These are phyloP conservation scores for Drosophila niveifrons DNA, from an alignment of 2,888 invertebrate species.

Conservation along the genomic window DNA sequence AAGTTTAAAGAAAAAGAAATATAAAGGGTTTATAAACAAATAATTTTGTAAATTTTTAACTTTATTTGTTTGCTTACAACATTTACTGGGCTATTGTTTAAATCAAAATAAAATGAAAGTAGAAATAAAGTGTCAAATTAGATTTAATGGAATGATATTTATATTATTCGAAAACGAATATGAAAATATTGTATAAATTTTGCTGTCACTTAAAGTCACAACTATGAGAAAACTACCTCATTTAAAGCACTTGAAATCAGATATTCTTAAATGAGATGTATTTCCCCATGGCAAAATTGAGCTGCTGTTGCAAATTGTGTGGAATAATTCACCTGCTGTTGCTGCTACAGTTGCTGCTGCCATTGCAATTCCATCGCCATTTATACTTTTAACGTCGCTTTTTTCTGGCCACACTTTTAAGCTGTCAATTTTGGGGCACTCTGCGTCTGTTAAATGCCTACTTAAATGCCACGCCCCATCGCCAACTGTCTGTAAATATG, in stretches of 20 bases:
- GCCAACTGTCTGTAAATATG: conserved; percentile 77
- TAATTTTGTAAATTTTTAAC: too few relatives aligned
- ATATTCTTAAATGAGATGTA: conserved; percentile 27
- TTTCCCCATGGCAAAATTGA: conserved; percentile 13
- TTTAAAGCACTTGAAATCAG: conserved; percentile 10
- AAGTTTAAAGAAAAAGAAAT: too few relatives aligned
- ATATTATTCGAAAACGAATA: too few relatives aligned
- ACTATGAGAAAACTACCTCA: not conserved
- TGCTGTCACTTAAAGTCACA: too few relatives aligned
- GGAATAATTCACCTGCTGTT: conserved; percentile 57
- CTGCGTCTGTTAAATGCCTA: conserved; percentile 74
- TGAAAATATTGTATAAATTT: too few relatives aligned
- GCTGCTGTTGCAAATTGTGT: conserved; percentile 27
- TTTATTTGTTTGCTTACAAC: not conserved
- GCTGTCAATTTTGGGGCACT: conserved; percentile 76
- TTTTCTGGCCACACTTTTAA: conserved; percentile 63
- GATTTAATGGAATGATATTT: too few relatives aligned
- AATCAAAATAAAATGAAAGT: too few relatives aligned
- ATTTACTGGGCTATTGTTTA: too few relatives aligned
- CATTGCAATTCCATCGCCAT: conserved; percentile 43
- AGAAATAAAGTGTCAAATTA: too few relatives aligned
- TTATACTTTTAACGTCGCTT: conserved; percentile 37
- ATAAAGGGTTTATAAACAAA: too few relatives aligned
- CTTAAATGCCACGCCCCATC: conserved; percentile 73
- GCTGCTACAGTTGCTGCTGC: conserved; percentile 16